These are phyloP conservation scores for Melanotaenia boesemani DNA, from an alignment of 2,797 vertebrate genomes.

Conservation along the genomic window DNA sequence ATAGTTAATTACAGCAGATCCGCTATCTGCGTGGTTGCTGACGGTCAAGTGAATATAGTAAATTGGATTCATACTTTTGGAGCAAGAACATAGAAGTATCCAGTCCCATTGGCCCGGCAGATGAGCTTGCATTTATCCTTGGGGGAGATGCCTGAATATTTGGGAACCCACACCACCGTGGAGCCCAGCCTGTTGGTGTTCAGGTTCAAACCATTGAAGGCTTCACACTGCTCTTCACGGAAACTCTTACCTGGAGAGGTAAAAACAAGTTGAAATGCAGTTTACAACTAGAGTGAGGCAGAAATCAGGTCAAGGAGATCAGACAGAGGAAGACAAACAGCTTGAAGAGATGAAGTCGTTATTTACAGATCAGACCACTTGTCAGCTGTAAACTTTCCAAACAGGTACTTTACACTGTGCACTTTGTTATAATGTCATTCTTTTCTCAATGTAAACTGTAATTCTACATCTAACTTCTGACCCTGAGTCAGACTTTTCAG, in stretches of 20 bases:
- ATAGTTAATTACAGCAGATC: slow-evolving; percentile 1
- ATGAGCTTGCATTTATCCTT: slow-evolving; percentile 97
- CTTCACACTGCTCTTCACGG: slow-evolving; percentile 95
- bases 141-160: slow-evolving; percentile 92
- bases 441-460: no score
- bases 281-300: neutral
- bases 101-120: slow-evolving; percentile 95
- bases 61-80: slow-evolving; percentile 86
- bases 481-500: no score
- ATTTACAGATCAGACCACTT: neutral
- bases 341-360: neutral
- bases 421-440: no score
- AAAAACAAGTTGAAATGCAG: neutral
- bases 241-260: slow-evolving; percentile 88
- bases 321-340: neutral
- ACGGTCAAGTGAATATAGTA: neutral
- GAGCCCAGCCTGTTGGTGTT: slow-evolving; percentile 93
- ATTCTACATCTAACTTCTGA: no score
- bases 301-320: neutral
- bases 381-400: neutral
- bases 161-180: slow-evolving; percentile 93
- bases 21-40: neutral
- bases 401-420: neutral
- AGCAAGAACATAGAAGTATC: slow-evolving; percentile 95
- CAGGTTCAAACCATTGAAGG: slow-evolving; percentile 93